phyloP scores from a whole-genome alignment of 1,140 invertebrate genomes.

The Lepeophtheirus salmonis region DNA sequence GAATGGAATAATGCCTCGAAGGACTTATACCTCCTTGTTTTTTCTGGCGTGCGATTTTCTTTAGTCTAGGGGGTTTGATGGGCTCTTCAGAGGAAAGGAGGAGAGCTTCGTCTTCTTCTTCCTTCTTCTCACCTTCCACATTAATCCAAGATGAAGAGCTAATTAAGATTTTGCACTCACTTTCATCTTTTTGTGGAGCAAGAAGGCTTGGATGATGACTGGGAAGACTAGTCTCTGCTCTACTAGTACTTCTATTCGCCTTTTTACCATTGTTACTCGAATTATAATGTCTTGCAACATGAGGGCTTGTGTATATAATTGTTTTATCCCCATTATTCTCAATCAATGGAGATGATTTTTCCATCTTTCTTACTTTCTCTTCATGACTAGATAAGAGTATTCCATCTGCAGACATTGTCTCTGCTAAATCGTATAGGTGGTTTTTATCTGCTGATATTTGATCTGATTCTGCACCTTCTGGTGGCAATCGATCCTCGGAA shows the following conservation, averaged over 20 bases:
- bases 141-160: conserved; percentile 15
- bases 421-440: background rate
- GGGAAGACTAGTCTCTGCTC: background rate
- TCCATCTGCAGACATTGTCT: conserved; percentile 1
- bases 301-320: background rate
- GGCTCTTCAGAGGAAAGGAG: conserved; percentile 3
- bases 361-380: background rate
- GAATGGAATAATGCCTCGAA: background rate
- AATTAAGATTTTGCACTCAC: background rate
- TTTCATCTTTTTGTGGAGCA: background rate
- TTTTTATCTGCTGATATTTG: background rate
- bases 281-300: background rate
- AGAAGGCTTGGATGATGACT: background rate
- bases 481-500: background rate
- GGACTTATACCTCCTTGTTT: background rate
- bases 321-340: conserved; percentile 8
- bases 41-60: conserved; percentile 14
- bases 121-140: background rate
- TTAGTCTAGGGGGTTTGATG: conserved; percentile 15
- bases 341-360: background rate
- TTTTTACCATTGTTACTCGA: background rate
- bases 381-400: background rate
- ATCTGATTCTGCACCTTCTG: background rate
- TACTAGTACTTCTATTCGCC: too few species aligned
- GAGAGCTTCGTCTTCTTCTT: background rate